These are phyloP conservation scores for Nothocercus nigrocapillus DNA, from an alignment of 2,113 vertebrate genomes.

Conservation along the genomic window DNA sequence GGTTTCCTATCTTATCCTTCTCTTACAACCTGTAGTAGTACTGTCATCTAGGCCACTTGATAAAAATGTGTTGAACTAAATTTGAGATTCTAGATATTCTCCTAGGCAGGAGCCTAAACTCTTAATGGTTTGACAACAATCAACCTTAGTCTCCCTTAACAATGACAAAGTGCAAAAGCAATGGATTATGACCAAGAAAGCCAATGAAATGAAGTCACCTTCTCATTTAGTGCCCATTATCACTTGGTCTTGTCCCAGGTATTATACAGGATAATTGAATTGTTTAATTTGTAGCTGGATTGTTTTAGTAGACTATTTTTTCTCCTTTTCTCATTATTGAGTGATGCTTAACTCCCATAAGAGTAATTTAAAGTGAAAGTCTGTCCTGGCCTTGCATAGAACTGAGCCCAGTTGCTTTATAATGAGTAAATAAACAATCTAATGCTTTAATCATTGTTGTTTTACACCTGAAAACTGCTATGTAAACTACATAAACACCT, in stretches of 20 bases:
- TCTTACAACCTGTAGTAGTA: neutral
- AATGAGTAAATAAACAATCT: conserved; percentile 67
- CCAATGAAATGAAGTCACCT: neutral
- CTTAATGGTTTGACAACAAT: neutral
- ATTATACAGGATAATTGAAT: conserved; percentile 59
- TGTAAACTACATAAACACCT: conserved; percentile 59
- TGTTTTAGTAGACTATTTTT: conserved; percentile 33
- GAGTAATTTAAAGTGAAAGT: conserved; percentile 64
- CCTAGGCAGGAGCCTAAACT: neutral
- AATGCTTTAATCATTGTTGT: conserved; percentile 63
- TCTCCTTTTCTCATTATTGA: conserved; percentile 43
- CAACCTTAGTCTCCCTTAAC: neutral
- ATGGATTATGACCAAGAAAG: neutral
- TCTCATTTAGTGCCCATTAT: conserved; percentile 44
- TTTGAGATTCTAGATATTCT: neutral
- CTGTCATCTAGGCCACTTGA: neutral
- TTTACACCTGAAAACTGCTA: conserved; percentile 65
- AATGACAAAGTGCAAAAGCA: neutral
- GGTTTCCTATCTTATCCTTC: neutral
- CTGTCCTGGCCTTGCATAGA: conserved; percentile 46
- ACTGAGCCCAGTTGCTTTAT: conserved; percentile 13
- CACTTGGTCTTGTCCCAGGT: conserved; percentile 27
- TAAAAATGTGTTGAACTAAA: neutral
- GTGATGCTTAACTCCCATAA: conserved; percentile 57
- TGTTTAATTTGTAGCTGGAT: conserved; percentile 57